These are phyloP conservation scores for Siniperca scherzeri DNA, from an alignment of 2,797 vertebrate genomes.

Conservation along the genomic window DNA sequence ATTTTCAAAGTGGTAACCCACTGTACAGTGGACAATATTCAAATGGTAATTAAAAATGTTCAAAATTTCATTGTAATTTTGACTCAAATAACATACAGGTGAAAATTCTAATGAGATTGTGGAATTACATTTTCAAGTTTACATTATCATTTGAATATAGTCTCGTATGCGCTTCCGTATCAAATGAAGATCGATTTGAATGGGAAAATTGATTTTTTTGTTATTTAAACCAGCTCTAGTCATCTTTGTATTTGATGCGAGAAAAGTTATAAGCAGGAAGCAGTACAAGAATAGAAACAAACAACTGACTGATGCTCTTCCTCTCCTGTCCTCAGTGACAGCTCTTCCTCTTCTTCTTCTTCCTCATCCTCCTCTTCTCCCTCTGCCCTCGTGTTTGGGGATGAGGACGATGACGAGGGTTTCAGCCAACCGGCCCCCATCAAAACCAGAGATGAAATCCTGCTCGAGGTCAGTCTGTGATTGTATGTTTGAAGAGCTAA, in stretches of 20 bases:
- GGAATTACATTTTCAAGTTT: no score
- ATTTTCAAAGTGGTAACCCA: no score
- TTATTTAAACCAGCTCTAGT: background rate
- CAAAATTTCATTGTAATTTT: no score
- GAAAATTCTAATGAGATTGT: no score
- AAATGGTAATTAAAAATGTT: no score
- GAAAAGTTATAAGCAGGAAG: background rate
- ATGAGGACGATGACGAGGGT: conserved; percentile 83
- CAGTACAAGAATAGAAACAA: background rate
- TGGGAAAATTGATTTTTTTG: no score
- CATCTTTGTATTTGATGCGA: background rate
- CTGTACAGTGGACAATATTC: no score
- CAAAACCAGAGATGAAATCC: conserved; percentile 89
- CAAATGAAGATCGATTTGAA: no score
- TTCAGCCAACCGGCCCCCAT: conserved; percentile 80
- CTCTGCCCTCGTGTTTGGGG: conserved; percentile 64
- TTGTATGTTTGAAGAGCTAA: background rate
- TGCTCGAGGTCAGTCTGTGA: conserved; percentile 86
- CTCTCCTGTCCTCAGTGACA: conserved; percentile 81
- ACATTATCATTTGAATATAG: no score
- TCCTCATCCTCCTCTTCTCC: conserved; percentile 83
- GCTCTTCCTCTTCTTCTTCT: conserved; percentile 75
- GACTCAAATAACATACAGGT: no score
- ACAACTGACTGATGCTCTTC: background rate
- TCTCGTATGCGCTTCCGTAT: no score